Evolutionary conservation across 2,888 invertebrate species (phyloP), one percentile per base, ranked within the genome.

Genomic region (Melinopterus prodromus): DNA sequence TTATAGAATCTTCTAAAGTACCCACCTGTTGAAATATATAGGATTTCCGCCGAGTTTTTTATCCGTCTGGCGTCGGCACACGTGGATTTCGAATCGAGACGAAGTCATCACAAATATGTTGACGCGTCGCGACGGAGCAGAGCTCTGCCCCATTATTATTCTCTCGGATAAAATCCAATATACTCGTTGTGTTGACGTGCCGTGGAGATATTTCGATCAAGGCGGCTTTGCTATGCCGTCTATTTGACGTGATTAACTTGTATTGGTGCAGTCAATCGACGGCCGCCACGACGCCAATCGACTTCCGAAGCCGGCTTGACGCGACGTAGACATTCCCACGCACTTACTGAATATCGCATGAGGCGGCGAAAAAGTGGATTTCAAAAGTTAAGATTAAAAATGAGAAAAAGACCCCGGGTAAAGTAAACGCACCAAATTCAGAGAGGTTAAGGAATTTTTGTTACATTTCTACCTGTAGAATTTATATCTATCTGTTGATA

Each of bases 171-270:
- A 53, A 53, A 53, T 53, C 53, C 12, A 53, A 53, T 53, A 53
- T 53, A 53, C 53, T 53, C 5, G 53, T 53, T 53, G 53, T 53
- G 53, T 53, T 53, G 53, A 53, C 53, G 53, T 9, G 53, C 5
- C 53, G 53, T 53, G 53, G 53, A 53, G 53, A 53, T 53, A 53
- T 53, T 53, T 53, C 53, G 53, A 53, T 53, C 53, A 53, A 53
- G 53, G 53, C 53, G 53, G 53, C 53, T 53, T 53, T 53, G 53
- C 53, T 53, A 53, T 53, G 53, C 53, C 53, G 53, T 53, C 53
- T 53, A 53, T 53, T 53, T 53, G 53, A 53, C 53, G 53, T 53
- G 53, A 53, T 53, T 53, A 53, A 53, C 53, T 53, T 53, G 53
- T 53, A 12, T 53, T 53, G 53, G 53, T 53, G 53, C 53, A 53